Percentiles rank a stretch among this genome's conserved stretches.
phyloP scores from a whole-genome alignment of 2,888 invertebrate species.

The Physocephala rufipes region DNA sequence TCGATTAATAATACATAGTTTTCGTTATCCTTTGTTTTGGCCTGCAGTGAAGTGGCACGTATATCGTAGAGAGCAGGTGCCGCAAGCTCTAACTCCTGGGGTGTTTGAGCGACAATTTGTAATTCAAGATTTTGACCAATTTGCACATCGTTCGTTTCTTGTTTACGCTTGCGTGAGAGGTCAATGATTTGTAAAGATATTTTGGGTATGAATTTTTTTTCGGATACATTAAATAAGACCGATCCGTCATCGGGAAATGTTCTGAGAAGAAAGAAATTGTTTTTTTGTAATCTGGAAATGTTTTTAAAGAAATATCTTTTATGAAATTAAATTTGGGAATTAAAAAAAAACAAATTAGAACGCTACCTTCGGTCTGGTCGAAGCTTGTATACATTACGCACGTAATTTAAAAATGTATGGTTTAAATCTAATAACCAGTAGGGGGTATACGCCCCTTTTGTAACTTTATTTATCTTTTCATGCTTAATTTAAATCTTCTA shows the following conservation, averaged over 20 bases:
- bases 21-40: conserved; percentile 79
- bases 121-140: conserved; percentile 75
- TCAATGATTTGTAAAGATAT: conserved; percentile 71
- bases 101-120: conserved; percentile 69
- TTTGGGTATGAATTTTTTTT: conserved; percentile 52
- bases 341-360: too few relatives aligned
- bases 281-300: neutral
- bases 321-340: too few relatives aligned
- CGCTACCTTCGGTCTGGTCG: too few relatives aligned
- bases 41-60: conserved; percentile 80
- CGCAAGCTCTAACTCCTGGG: conserved; percentile 47
- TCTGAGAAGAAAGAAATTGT: conserved; percentile 50
- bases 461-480: too few relatives aligned
- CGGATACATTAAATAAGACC: conserved; percentile 55
- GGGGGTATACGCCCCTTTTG: too few relatives aligned
- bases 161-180: conserved; percentile 65
- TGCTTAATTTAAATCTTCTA: too few relatives aligned
- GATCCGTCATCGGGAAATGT: conserved; percentile 66
- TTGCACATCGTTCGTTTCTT: conserved; percentile 72
- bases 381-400: too few relatives aligned
- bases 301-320: neutral
- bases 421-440: too few relatives aligned
- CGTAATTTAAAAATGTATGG: too few relatives aligned
- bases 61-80: conserved; percentile 73
- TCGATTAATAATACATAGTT: conserved; percentile 77